Conservation (phyloP, 2,888 invertebrate genomes). For the Drosophila mettleri region DNA sequence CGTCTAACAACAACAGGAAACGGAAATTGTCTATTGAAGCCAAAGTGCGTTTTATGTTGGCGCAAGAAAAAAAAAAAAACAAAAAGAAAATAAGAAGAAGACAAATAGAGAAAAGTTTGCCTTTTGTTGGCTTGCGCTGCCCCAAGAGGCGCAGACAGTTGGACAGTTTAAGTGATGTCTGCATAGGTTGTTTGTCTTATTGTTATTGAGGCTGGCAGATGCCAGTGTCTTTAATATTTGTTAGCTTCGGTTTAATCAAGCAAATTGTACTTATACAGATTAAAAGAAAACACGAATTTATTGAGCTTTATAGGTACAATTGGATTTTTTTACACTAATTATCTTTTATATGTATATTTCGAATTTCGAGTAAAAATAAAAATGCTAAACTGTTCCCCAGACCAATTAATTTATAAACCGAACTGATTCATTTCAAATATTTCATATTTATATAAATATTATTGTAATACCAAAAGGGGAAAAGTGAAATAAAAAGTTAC, state of each 20-base stretch:
- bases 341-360: background rate
- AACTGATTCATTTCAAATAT: too few species aligned
- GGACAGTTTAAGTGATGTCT: conserved; percentile 74
- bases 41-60: conserved; percentile 62
- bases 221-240: background rate
- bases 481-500: too few species aligned
- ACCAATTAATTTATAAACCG: too few species aligned
- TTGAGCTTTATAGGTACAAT: background rate
- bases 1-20: conserved; percentile 69
- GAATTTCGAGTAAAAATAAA: too few species aligned
- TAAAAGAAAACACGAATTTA: background rate
- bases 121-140: conserved; percentile 26
- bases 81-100: background rate
- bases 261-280: background rate
- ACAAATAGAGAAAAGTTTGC: conserved; percentile 34
- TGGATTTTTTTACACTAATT: background rate
- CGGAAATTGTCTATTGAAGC: conserved; percentile 71
- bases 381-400: too few species aligned
- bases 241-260: background rate
- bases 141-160: conserved; percentile 56
- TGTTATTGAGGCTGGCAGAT: conserved; percentile 27
- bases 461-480: too few species aligned
- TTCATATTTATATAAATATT: too few species aligned
- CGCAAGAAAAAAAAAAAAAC: conserved; percentile 8
- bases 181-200: conserved; percentile 44